Evolutionary conservation across 1,140 invertebrate species (phyloP).

Genomic region (Dinoponera quadriceps): DNA sequence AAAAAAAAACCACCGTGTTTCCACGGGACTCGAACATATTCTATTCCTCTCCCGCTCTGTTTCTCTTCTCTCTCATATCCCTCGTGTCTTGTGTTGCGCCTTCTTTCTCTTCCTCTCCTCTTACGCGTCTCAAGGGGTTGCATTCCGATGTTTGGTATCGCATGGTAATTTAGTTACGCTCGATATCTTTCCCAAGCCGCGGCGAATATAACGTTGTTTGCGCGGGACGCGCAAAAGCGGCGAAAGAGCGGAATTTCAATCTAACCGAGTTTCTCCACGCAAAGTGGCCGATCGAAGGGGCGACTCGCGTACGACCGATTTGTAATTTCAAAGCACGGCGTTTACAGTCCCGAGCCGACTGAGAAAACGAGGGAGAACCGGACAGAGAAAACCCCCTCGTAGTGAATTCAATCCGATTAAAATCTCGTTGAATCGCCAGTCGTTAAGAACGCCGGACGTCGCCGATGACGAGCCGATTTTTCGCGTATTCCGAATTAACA

Average conservation of each 20-base stretch:
- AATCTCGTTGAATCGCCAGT: constrained; percentile 13
- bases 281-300: background rate
- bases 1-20: too few relatives aligned
- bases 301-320: constrained; percentile 4
- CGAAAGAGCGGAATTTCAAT: constrained; percentile 3
- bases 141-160: background rate
- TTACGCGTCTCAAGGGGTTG: too few relatives aligned
- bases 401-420: constrained; percentile 16
- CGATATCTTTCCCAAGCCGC: background rate
- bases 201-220: constrained; percentile 29
- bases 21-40: too few relatives aligned
- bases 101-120: too few relatives aligned
- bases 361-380: background rate
- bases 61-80: too few relatives aligned
- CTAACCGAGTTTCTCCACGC: background rate
- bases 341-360: background rate
- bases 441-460: constrained; percentile 3
- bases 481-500: constrained; percentile 19
- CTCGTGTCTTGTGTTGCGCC: too few relatives aligned
- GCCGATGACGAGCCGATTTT: constrained; percentile 3
- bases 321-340: constrained; percentile 17
- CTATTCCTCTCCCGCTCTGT: too few relatives aligned
- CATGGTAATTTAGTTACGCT: background rate
- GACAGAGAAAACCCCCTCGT: background rate
- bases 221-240: background rate